These are phyloP conservation scores for Bungarus multicinctus DNA, from an alignment of 2,113 vertebrate species.

Conservation along the genomic window DNA sequence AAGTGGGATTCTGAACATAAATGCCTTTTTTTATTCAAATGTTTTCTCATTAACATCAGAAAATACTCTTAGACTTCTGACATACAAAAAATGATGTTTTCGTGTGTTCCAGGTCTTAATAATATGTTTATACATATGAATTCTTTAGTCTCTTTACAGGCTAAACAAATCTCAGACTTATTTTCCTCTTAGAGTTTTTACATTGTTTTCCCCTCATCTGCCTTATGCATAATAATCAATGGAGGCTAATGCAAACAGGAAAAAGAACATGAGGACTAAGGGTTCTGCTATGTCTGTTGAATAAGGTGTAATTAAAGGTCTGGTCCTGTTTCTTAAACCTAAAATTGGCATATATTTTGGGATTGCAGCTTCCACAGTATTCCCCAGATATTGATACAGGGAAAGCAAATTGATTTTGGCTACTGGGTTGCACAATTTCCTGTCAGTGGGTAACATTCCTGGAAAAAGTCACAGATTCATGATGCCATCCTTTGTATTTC, in stretches of 20 bases:
- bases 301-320: neutral
- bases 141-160: neutral
- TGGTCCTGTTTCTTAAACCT: neutral
- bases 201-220: neutral
- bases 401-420: neutral
- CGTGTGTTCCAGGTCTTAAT: neutral
- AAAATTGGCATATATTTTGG: neutral
- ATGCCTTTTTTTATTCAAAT: neutral
- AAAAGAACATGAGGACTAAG: constrained; percentile 10
- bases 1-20: neutral
- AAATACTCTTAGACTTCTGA: neutral
- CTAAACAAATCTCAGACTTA: neutral
- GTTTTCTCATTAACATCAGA: neutral
- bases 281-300: constrained; percentile 40
- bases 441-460: neutral
- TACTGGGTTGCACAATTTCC: neutral
- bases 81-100: neutral
- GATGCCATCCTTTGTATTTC: neutral
- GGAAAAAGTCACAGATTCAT: neutral
- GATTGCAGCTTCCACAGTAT: neutral
- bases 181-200: neutral
- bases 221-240: neutral
- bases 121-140: neutral
- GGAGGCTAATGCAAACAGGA: neutral
- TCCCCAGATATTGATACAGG: neutral